A percentile compares a stretch with the other conserved stretches of the same genome.
Evolutionary conservation across 1,140 invertebrate species (phyloP).

Genomic region (Microplitis mediator): DNA sequence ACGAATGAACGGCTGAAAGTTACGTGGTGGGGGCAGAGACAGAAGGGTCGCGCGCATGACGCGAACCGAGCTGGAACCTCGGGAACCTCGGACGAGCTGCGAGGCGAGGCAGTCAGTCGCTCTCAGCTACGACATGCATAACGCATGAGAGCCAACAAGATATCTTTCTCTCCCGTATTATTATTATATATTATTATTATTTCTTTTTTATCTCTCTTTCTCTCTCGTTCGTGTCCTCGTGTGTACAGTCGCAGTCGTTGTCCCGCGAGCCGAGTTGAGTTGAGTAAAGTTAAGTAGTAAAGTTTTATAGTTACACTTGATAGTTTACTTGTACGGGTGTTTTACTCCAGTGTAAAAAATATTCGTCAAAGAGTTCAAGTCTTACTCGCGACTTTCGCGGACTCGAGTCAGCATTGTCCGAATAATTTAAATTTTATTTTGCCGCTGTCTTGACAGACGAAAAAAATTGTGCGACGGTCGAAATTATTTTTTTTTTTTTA

Average conservation of each 20-base stretch:
- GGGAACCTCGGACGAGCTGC: conserved; percentile 58
- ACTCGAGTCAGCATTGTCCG: too few species aligned
- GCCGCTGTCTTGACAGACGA: too few species aligned
- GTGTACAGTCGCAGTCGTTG: background rate
- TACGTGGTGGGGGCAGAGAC: conserved; percentile 41
- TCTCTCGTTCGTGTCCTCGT: conserved; percentile 7
- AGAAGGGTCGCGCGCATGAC: conserved; percentile 54
- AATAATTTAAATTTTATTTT: too few species aligned
- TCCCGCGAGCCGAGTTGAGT: background rate
- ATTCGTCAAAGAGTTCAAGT: too few species aligned
- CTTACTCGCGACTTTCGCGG: too few species aligned
- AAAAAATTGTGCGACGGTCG: background rate
- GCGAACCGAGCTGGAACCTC: conserved; percentile 39
- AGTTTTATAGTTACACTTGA: background rate
- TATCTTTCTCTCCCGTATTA: conserved; percentile 40
- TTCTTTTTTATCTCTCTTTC: conserved; percentile 29
- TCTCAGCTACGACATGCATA: conserved; percentile 66
- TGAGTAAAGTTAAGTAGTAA: conserved; percentile 5
- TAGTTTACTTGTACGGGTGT: too few species aligned
- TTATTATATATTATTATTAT: conserved; percentile 23
- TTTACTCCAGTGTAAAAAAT: too few species aligned
- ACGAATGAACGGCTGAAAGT: conserved; percentile 42
- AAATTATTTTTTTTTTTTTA: background rate
- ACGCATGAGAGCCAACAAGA: conserved; percentile 63
- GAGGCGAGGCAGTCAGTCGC: conserved; percentile 63